phyloP scores from a whole-genome alignment of 2,888 invertebrate genomes.

The Pseudococcus viburni region DNA sequence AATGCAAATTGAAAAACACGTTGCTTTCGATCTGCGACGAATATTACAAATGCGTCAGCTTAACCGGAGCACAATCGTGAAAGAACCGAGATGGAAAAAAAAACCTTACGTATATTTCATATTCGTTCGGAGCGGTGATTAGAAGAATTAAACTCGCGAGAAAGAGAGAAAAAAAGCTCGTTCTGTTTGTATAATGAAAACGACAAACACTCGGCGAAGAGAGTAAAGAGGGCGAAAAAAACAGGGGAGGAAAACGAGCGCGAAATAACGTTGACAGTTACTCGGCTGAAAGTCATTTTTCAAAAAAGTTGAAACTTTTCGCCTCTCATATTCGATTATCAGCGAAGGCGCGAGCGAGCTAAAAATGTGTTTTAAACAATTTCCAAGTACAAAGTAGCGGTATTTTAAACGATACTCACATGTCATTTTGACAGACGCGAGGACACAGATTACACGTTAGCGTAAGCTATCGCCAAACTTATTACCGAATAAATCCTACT shows the following conservation, averaged over 20 bases:
- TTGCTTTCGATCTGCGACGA: neutral
- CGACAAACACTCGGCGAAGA: constrained; percentile 8
- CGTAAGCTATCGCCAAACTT: constrained; percentile 22
- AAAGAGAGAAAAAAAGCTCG: neutral
- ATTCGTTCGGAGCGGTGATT: neutral
- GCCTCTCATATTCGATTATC: constrained; percentile 52
- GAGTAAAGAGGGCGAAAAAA: neutral
- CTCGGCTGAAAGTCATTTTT: constrained; percentile 36
- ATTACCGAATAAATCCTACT: constrained; percentile 43
- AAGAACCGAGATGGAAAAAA: neutral
- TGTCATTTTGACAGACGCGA: constrained; percentile 59
- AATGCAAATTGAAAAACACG: neutral
- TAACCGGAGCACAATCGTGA: neutral
- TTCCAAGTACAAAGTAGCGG: constrained; percentile 4
- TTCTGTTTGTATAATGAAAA: constrained; percentile 44
- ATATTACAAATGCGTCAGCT: neutral
- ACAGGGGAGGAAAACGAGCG: neutral
- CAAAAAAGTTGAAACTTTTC: constrained; percentile 49
- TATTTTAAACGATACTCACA: constrained; percentile 51
- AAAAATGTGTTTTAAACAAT: constrained; percentile 60
- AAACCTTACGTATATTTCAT: neutral
- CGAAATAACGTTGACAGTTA: constrained; percentile 8
- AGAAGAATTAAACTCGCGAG: constrained; percentile 33
- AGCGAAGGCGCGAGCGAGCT: constrained; percentile 1
- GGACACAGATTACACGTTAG: constrained; percentile 32